Conservation (phyloP, 2,888 invertebrate genomes). For the Lucinisca nassula region DNA sequence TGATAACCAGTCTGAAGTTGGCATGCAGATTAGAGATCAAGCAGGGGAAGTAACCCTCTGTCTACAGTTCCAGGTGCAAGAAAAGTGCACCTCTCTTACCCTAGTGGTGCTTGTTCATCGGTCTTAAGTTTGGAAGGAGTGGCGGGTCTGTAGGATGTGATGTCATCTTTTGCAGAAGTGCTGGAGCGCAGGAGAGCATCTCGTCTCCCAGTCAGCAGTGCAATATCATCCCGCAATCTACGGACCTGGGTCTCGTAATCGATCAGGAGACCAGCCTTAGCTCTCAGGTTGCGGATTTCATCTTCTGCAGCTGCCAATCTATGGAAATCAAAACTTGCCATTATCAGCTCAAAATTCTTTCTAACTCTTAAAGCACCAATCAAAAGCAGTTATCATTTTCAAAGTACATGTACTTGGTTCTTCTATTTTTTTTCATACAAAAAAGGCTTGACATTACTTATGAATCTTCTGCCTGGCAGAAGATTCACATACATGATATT, state of each 20-base stretch:
- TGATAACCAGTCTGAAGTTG: background rate
- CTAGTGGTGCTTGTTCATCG: slow-evolving; percentile 55
- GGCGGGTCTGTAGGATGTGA: slow-evolving; percentile 58
- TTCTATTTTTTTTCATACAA: no score
- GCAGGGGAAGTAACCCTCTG: slow-evolving; percentile 46
- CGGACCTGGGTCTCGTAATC: slow-evolving; percentile 86
- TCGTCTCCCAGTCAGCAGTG: slow-evolving; percentile 82
- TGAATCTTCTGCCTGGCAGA: no score
- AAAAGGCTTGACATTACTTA: no score
- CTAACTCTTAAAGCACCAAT: background rate
- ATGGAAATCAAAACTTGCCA: slow-evolving; percentile 59
- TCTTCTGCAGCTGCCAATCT: slow-evolving; percentile 85
- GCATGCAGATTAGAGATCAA: slow-evolving; percentile 39
- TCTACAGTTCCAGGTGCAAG: slow-evolving; percentile 28
- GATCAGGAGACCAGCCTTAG: slow-evolving; percentile 83
- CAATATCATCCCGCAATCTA: slow-evolving; percentile 86
- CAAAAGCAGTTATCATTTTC: no score
- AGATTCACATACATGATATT: background rate
- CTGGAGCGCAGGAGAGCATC: slow-evolving; percentile 75
- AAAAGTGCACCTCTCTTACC: slow-evolving; percentile 61
- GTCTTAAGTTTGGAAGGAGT: slow-evolving; percentile 52
- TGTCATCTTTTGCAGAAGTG: slow-evolving; percentile 69
- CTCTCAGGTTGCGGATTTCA: slow-evolving; percentile 81
- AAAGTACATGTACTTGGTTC: no score
- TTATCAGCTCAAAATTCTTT: no score